Evolutionary conservation across 2,888 invertebrate genomes (phyloP), one percentile per base, ranked within the genome.

Genomic region (Torymus tubicola): DNA sequence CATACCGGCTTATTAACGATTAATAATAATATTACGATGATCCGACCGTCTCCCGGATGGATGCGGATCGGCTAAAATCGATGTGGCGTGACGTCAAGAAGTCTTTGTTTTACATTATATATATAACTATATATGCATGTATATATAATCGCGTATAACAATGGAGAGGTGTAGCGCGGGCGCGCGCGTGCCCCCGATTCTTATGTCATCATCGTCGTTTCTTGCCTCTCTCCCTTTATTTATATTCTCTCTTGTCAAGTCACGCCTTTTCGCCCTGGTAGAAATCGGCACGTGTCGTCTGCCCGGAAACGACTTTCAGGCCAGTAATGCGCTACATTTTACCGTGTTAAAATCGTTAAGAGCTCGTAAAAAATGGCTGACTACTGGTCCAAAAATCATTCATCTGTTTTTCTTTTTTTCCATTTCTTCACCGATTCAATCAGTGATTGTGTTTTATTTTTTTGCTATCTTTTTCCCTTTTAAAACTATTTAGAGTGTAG

Each of bases 61-160:
- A n/a, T 52, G 55, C 55, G 31, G 63, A 81, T 53, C 70, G 71
- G 71, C 82, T 78, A 78, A 80, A 82, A 80, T 82, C 80, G 80
- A 80, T 80, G 78, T 82, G 80, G 78, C 82, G 73, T 80, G 71
- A 80, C 78, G 72, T 82, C 80, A 82, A 64, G 75, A 75, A 80
- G 80, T 82, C 80, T 82, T 76, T 76, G 80, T 73, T 60, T 80
- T 80, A 74, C 70, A 60, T 73, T 60, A 72, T 64, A 70, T 63
- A 69, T 69, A 53, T 31, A 68, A 61, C 24, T 65, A 65, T 58
- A 58, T 61, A 21, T 21, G 18, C 52, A 52, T 64, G 11, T 64
- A 57, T 64, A 21, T 65, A 72, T 71, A 72, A 42, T 68, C 72
- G 78, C 72, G 68, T 79, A 73, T 74, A 74, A 79, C 74, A 79